Evolutionary conservation across 1,140 invertebrate species (phyloP).

Genomic region (Drosophila quadrilineata): DNA sequence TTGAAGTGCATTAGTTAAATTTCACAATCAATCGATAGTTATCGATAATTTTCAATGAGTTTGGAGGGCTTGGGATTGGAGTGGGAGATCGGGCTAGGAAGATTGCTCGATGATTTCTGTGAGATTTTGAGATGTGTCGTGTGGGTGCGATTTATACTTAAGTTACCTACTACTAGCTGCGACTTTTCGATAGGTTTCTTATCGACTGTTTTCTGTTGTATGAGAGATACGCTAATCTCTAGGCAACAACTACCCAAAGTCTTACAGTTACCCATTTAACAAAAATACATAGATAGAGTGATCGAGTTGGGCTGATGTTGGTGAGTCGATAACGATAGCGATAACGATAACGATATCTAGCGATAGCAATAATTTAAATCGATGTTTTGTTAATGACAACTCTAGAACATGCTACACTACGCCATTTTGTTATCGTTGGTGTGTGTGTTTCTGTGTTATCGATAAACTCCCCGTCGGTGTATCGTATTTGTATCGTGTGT

Average conservation of each 20-base stretch:
- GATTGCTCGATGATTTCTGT: constrained; percentile 3
- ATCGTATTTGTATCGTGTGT: background rate
- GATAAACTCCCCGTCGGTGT: background rate
- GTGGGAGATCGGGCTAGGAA: background rate
- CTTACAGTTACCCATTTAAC: too few species aligned
- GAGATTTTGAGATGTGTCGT: background rate
- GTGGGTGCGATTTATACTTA: background rate
- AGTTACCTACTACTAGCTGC: constrained; percentile 3
- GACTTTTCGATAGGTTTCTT: too few species aligned
- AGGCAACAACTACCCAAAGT: too few species aligned
- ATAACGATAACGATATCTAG: too few species aligned
- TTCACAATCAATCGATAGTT: constrained; percentile 43
- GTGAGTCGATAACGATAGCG: too few species aligned
- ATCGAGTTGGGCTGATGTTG: too few species aligned
- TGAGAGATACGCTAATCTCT: too few species aligned
- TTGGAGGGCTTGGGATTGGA: background rate
- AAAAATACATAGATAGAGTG: too few species aligned
- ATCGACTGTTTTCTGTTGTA: too few species aligned
- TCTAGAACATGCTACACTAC: constrained; percentile 43
- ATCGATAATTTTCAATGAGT: constrained; percentile 9
- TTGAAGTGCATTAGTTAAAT: constrained; percentile 74
- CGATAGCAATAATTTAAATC: too few species aligned
- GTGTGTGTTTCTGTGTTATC: constrained; percentile 1
- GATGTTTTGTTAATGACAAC: constrained; percentile 32
- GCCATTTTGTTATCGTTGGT: constrained; percentile 20